Evolutionary conservation across 2,113 vertebrate species (phyloP).

Genomic region (Salvelinus fontinalis): DNA sequence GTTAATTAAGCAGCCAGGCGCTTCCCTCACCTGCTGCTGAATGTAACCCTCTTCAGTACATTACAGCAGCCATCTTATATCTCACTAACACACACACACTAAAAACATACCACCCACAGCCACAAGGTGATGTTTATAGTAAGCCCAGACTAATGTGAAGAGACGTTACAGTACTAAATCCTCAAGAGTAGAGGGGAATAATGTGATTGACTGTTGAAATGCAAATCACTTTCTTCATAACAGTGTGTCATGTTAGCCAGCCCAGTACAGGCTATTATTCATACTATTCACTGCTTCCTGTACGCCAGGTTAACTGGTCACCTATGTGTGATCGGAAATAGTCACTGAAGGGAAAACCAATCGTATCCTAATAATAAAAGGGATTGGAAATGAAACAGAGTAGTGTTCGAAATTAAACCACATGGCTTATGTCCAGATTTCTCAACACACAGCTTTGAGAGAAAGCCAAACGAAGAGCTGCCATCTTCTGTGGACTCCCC

Average conservation of each 20-base stretch:
- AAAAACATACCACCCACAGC: constrained; percentile 13
- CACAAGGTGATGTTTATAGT: constrained; percentile 24
- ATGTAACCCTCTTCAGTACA: neutral
- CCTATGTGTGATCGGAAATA: neutral
- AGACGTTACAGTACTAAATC: neutral
- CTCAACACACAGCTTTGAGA: neutral
- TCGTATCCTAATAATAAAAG: neutral
- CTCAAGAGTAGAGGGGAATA: neutral
- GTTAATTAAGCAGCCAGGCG: constrained; percentile 48
- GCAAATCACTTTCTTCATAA: neutral
- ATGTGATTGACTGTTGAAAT: neutral
- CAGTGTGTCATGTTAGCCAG: neutral
- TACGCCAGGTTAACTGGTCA: neutral
- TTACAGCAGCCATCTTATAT: neutral
- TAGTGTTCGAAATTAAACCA: neutral
- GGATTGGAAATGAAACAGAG: neutral
- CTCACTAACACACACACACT: neutral
- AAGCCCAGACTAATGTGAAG: constrained; percentile 5
- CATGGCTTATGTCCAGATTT: neutral
- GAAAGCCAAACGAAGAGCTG: neutral
- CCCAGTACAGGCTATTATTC: neutral
- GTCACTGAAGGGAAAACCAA: neutral
- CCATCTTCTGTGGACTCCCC: neutral
- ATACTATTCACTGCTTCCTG: neutral
- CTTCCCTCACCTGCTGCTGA: constrained; percentile 35